Evolutionary conservation across 1,140 invertebrate species (phyloP), one percentile per base, ranked within the genome.

Genomic region (Medauroidea extradentata): DNA sequence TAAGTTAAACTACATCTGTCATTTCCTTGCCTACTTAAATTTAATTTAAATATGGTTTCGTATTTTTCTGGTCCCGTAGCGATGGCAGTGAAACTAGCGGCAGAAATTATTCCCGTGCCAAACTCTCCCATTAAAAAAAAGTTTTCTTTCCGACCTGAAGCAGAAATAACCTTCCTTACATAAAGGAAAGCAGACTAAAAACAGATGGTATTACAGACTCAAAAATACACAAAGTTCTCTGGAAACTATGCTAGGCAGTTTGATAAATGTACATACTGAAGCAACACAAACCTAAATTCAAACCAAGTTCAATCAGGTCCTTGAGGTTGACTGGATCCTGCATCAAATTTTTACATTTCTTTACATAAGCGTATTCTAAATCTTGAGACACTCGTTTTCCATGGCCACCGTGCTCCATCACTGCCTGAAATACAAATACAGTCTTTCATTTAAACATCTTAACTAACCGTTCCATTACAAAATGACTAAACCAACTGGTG

Each of bases 391-490:
- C 68, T 67, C 79, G 79, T 29, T 78, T 78, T 8, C 79, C 82
- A 67, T 85, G 81, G 62, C 86, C 81, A 9, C 79, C 82, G 67
- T 85, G 81, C 62, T 86, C 81, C 64, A 85, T 80, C 23, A 86
- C 74, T 11, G 78, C 78, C 81, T 86, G 75, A 16, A 70, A 70
- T 61, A 29, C 21, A 52, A 23, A 41, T 14, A 58, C 21, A 16
- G 21, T 21, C 21, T 19, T 7, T n/a, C n/a, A 25, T 16, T 16
- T 51, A 13, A 13, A 21, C 2, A 25, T 27, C 9, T 29, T 13
- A 27, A 21, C n/a, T 1, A 13, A 13, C 11, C 9, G 14, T 11
- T 9, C 1, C 1, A 21, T 1, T n/a, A 21, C n/a, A 21, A 1
- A 18, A 48, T 11, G 14, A 52, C 14, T 52, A 25, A 1, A 2